Evolutionary conservation across 2,888 invertebrate species (phyloP).

Genomic region (Minunthozetes semirufus): DNA sequence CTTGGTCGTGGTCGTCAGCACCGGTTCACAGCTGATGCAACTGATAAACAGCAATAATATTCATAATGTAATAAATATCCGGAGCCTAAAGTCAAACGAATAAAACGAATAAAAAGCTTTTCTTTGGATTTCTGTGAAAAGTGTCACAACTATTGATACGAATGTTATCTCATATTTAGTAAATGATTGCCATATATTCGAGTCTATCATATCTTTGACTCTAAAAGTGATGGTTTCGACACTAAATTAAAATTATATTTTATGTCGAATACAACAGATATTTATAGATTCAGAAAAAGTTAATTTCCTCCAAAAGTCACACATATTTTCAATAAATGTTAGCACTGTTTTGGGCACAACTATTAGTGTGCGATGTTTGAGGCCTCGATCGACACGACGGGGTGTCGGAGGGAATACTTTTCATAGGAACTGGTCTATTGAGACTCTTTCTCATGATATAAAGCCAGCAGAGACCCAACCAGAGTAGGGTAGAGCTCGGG

Average conservation of each 20-base stretch:
- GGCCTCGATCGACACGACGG: slow-evolving; percentile 13
- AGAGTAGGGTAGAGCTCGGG: neutral
- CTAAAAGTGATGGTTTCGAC: neutral
- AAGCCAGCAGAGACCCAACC: slow-evolving; percentile 13
- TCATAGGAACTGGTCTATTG: slow-evolving; percentile 7
- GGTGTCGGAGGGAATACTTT: slow-evolving; percentile 16
- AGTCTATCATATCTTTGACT: slow-evolving; percentile 8
- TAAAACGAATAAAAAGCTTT: neutral
- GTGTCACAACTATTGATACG: neutral
- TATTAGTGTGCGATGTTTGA: neutral
- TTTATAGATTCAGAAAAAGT: slow-evolving; percentile 23
- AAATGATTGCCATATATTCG: neutral
- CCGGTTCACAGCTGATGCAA: neutral
- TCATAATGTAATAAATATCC: neutral
- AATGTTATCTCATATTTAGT: neutral
- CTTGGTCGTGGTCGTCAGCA: too few relatives aligned
- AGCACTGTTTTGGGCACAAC: neutral
- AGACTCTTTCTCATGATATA: slow-evolving; percentile 18
- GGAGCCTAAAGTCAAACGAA: neutral
- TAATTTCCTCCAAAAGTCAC: slow-evolving; percentile 7
- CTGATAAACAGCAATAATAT: slow-evolving; percentile 4
- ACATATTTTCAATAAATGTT: neutral
- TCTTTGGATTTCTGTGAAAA: neutral
- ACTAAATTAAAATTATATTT: slow-evolving; percentile 15
- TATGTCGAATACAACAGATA: neutral